phyloP scores from a whole-genome alignment of 2,888 invertebrate genomes.

The Drosophila infuscata region DNA sequence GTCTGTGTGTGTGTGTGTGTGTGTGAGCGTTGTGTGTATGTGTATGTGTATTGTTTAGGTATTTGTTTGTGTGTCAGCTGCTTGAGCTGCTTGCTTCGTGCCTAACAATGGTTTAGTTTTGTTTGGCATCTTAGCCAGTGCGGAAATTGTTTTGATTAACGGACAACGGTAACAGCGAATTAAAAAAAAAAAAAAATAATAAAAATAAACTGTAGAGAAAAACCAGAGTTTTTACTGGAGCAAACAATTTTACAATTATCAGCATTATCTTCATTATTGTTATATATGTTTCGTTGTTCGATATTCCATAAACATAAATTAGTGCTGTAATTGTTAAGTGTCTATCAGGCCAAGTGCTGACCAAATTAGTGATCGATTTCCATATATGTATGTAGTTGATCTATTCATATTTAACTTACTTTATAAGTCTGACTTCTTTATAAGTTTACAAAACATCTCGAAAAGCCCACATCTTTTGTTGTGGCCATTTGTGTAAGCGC shows the following conservation, averaged over 20 bases:
- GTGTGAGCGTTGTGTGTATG: constrained; percentile 12
- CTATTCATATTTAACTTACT: neutral
- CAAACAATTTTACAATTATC: constrained; percentile 48
- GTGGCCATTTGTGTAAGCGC: neutral
- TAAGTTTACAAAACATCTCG: constrained; percentile 3
- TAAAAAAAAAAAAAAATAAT: constrained; percentile 7
- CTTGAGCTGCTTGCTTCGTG: constrained; percentile 48
- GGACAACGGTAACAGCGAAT: constrained; percentile 57
- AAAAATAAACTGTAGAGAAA: neutral
- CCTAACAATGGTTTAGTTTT: constrained; percentile 67
- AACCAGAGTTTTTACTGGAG: constrained; percentile 61
- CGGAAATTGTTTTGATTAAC: constrained; percentile 75
- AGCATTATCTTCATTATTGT: constrained; percentile 29
- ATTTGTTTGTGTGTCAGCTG: constrained; percentile 21
- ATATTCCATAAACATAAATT: constrained; percentile 24
- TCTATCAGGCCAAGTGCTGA: constrained; percentile 25
- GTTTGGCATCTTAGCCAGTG: constrained; percentile 69
- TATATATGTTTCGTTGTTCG: constrained; percentile 6
- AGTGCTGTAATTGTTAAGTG: constrained; percentile 40
- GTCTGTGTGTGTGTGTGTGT: neutral
- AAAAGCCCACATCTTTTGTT: constrained; percentile 18
- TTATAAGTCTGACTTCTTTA: constrained; percentile 17
- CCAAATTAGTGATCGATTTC: constrained; percentile 16
- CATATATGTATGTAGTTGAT: constrained; percentile 26
- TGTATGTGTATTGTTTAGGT: neutral